Evolutionary conservation across 2,113 vertebrate genomes (phyloP).

Genomic region (Mixornis gularis): DNA sequence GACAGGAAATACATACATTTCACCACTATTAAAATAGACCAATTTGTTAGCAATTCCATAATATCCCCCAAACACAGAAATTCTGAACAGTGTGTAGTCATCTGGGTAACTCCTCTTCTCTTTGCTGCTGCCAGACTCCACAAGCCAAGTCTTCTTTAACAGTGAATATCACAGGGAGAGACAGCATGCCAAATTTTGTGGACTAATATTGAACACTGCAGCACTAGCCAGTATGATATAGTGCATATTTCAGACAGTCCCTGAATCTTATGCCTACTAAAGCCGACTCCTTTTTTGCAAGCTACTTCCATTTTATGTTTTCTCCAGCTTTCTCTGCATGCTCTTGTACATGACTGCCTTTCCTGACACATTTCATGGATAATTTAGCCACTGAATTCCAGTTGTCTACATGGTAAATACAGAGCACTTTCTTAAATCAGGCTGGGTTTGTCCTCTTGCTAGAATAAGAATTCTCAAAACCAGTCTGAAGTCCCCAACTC

Average conservation of each 20-base stretch:
- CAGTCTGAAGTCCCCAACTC: neutral
- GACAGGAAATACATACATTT: constrained; percentile 50
- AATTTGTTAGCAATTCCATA: constrained; percentile 59
- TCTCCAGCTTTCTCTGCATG: neutral
- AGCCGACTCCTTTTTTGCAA: neutral
- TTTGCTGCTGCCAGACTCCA: constrained; percentile 43
- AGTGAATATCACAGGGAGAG: neutral
- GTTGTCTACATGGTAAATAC: neutral
- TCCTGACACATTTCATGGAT: neutral
- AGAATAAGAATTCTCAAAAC: neutral
- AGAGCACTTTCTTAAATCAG: neutral
- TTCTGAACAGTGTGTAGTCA: constrained; percentile 65
- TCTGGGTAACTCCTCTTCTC: constrained; percentile 30
- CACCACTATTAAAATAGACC: constrained; percentile 56
- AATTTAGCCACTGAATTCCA: neutral
- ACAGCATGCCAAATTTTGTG: neutral
- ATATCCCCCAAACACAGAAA: constrained; percentile 65
- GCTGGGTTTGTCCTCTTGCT: neutral
- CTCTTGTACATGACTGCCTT: neutral
- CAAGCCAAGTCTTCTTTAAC: neutral
- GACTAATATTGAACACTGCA: neutral
- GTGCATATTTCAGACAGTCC: neutral
- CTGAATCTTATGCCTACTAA: neutral
- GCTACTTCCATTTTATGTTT: neutral
- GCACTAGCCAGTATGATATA: rapidly evolving